phyloP scores from a whole-genome alignment of 2,888 invertebrate species.

The Caradrina kadenii region DNA sequence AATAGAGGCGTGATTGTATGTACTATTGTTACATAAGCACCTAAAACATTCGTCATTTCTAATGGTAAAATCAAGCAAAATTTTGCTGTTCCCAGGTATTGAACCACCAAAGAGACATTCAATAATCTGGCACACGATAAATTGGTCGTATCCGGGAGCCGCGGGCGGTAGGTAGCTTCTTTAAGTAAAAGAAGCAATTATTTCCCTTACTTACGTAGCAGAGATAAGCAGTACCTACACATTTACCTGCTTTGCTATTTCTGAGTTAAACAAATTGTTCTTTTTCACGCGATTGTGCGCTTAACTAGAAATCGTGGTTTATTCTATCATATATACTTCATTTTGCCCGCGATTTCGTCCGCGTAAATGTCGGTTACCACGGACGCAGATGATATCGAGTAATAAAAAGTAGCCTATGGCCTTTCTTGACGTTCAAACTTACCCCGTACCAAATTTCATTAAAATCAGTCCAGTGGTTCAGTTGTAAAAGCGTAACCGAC shows the following conservation, averaged over 20 bases:
- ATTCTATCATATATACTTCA: constrained; percentile 1
- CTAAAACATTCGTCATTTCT: no score
- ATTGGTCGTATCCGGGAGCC: constrained; percentile 18
- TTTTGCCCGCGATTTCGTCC: no score
- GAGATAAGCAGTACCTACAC: constrained; percentile 36
- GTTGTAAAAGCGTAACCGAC: no score
- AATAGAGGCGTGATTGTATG: no score
- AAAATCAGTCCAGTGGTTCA: no score
- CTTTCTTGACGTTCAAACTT: no score
- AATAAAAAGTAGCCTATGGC: no score
- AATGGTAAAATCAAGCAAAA: not conserved
- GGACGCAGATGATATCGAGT: no score
- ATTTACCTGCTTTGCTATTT: constrained; percentile 32
- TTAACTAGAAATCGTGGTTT: constrained; percentile 26
- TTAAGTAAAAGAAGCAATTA: constrained; percentile 46
- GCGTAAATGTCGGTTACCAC: no score
- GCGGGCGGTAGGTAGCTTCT: constrained; percentile 1
- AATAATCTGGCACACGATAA: not conserved
- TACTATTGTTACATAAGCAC: no score
- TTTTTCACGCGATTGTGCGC: constrained; percentile 32
- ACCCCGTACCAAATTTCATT: no score
- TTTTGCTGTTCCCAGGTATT: not conserved
- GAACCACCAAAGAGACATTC: not conserved
- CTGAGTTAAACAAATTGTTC: constrained; percentile 31
- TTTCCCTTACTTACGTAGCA: constrained; percentile 22